Evolutionary conservation across 2,113 vertebrate species (phyloP).

Genomic region (Spea bombifrons): DNA sequence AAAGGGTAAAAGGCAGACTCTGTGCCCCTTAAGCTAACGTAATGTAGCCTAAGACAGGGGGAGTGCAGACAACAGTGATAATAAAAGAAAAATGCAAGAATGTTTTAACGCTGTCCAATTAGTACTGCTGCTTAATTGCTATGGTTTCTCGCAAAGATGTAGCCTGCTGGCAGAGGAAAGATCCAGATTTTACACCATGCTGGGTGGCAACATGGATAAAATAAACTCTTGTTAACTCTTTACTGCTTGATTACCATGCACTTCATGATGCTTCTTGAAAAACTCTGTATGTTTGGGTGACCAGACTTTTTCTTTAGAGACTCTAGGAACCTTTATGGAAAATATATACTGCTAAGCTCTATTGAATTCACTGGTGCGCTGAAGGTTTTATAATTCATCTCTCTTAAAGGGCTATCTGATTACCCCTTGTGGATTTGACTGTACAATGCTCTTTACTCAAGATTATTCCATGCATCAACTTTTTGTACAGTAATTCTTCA

Average conservation of each 20-base stretch:
- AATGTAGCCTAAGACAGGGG: not conserved
- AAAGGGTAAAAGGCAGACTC: not conserved
- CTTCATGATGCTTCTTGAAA: no score
- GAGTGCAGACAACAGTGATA: slow-evolving; percentile 4
- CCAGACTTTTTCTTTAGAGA: no score
- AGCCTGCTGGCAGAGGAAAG: slow-evolving; percentile 1
- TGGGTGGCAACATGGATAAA: slow-evolving; percentile 15
- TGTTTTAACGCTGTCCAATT: slow-evolving; percentile 13
- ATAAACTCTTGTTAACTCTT: not conserved
- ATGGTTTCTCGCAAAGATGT: slow-evolving; percentile 1
- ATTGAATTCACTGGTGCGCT: no score
- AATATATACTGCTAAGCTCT: no score
- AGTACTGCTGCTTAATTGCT: slow-evolving; percentile 12
- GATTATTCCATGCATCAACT: not conserved
- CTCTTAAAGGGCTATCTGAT: no score
- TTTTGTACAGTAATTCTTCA: not conserved
- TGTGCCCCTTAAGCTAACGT: not conserved
- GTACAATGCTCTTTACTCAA: not conserved
- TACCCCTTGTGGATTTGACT: no score
- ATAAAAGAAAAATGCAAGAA: slow-evolving; percentile 12
- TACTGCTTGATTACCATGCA: not conserved
- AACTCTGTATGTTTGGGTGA: no score
- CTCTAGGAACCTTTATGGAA: no score
- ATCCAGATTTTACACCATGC: slow-evolving; percentile 13
- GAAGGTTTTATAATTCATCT: no score